Evolutionary conservation across 2,113 vertebrate genomes (phyloP).

Genomic region (Rhinoderma darwinii): DNA sequence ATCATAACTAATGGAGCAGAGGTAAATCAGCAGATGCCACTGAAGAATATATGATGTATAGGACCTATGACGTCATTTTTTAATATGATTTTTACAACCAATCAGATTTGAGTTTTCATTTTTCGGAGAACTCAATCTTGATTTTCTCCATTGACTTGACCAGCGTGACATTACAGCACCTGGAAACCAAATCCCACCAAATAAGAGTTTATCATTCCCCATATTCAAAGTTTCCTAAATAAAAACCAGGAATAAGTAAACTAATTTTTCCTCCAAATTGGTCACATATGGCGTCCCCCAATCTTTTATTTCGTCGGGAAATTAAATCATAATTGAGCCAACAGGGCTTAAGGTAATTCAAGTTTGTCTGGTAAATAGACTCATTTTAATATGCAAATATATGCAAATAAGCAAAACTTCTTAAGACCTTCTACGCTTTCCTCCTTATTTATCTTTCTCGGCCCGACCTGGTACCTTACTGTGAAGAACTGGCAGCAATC

Average conservation of each 20-base stretch:
- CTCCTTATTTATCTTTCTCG: neutral
- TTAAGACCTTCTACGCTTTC: neutral
- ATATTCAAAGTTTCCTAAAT: neutral
- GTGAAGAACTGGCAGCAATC: neutral
- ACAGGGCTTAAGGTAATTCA: slow-evolving; percentile 41
- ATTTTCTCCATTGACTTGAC: too few species aligned
- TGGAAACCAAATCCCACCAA: neutral
- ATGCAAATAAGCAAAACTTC: slow-evolving; percentile 14
- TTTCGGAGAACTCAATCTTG: too few species aligned
- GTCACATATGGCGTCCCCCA: neutral
- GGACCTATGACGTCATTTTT: too few species aligned
- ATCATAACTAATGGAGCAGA: too few species aligned
- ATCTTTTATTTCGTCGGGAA: slow-evolving; percentile 16
- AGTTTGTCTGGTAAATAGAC: slow-evolving; percentile 23
- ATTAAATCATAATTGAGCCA: slow-evolving; percentile 46
- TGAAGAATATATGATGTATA: too few species aligned
- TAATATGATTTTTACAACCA: too few species aligned
- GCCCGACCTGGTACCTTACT: too few species aligned
- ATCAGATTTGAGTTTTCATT: too few species aligned
- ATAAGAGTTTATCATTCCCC: neutral
- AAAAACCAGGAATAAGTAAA: neutral
- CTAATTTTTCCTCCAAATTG: slow-evolving; percentile 10
- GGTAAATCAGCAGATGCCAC: too few species aligned
- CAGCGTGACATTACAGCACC: neutral
- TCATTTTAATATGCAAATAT: slow-evolving; percentile 32